Percentiles rank a stretch among this genome's conserved stretches.
phyloP scores from a whole-genome alignment of 2,797 vertebrate genomes.

The Thalassophryne amazonica region DNA sequence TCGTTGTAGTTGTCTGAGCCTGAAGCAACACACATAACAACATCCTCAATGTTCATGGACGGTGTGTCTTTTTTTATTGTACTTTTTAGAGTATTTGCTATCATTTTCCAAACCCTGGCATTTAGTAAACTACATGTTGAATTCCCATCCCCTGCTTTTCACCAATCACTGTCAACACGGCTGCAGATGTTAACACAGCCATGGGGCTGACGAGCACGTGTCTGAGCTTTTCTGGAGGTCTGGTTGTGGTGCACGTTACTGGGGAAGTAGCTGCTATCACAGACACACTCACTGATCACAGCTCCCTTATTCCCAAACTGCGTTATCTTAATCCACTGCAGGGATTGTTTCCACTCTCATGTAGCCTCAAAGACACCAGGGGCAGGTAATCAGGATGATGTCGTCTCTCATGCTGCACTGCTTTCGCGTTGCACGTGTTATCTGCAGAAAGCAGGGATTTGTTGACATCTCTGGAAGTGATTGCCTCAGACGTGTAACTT shows the following conservation, averaged over 20 bases:
- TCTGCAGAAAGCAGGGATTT: conserved; percentile 12
- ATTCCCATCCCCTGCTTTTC: conserved; percentile 24
- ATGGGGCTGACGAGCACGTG: conserved; percentile 24
- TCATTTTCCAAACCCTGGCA: background rate
- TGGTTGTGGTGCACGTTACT: conserved; percentile 2
- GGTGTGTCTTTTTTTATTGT: conserved; percentile 7
- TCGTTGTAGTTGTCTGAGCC: too few species aligned
- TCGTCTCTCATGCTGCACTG: conserved; percentile 35
- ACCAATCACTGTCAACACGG: conserved; percentile 21
- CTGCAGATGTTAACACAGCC: conserved; percentile 38
- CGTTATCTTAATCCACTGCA: conserved; percentile 47
- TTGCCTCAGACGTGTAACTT: conserved; percentile 41
- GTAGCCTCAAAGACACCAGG: conserved; percentile 7
- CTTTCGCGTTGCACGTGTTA: conserved; percentile 1
- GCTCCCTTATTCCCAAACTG: conserved; percentile 57
- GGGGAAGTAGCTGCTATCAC: conserved; percentile 17
- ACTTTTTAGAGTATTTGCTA: background rate
- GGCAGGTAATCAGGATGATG: conserved; percentile 8
- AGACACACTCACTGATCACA: conserved; percentile 27
- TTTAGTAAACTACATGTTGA: conserved; percentile 22
- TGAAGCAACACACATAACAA: background rate
- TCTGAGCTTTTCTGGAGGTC: conserved; percentile 14
- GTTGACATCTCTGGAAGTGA: conserved; percentile 24
- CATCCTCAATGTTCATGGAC: background rate
- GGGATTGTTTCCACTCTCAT: conserved; percentile 43